These are phyloP conservation scores for Watsonalla cultraria DNA, from an alignment of 2,888 invertebrate genomes.

Conservation along the genomic window DNA sequence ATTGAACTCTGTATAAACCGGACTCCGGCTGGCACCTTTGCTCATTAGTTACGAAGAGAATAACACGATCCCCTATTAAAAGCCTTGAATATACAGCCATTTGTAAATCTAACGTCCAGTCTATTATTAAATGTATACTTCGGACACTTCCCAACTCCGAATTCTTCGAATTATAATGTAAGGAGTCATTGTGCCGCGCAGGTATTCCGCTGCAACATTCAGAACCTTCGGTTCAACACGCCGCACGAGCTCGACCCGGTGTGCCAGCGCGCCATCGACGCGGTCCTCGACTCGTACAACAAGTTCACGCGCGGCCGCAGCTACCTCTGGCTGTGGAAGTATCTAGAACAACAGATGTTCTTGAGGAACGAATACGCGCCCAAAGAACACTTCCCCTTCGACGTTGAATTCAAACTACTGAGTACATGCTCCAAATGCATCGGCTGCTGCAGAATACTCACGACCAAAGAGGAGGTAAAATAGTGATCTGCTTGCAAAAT, in stretches of 20 bases:
- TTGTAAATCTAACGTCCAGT: no score
- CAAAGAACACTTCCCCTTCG: constrained; percentile 40
- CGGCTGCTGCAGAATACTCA: constrained; percentile 31
- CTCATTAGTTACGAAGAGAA: no score
- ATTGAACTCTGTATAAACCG: no score
- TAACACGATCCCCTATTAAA: no score
- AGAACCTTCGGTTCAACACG: constrained; percentile 51
- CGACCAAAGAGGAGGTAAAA: not conserved
- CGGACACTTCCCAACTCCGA: no score
- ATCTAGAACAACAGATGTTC: constrained; percentile 46
- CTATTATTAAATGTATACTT: no score
- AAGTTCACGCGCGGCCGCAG: constrained; percentile 42
- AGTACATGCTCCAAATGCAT: constrained; percentile 26
- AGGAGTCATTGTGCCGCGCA: constrained; percentile 11
- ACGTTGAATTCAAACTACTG: constrained; percentile 19
- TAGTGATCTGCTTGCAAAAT: not conserved
- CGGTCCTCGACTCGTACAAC: constrained; percentile 38
- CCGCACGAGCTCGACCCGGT: constrained; percentile 42
- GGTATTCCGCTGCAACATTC: constrained; percentile 64
- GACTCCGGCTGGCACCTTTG: no score
- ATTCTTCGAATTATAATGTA: not conserved
- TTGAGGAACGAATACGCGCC: constrained; percentile 33
- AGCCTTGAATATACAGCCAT: no score
- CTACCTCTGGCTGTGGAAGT: constrained; percentile 47
- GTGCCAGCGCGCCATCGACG: constrained; percentile 44